Percentiles rank a stretch among this genome's conserved stretches.
These are phyloP conservation scores for Andinoacara biseriatus DNA, from an alignment of 2,113 vertebrate genomes.

Conservation along the genomic window DNA sequence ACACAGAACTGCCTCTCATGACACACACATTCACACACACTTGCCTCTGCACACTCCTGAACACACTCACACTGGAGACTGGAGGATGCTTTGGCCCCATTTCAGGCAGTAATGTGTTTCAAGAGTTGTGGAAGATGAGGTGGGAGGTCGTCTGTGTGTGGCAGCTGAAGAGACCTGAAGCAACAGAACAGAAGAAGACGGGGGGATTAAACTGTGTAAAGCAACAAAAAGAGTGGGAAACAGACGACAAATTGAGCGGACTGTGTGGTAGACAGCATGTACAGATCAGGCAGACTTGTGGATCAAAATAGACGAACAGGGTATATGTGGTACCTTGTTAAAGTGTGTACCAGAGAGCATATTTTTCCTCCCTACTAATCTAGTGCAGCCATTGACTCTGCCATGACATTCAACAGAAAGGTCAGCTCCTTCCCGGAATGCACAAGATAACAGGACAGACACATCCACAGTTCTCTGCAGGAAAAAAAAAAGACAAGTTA, in stretches of 20 bases:
- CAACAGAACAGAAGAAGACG: neutral
- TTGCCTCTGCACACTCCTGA: constrained; percentile 35
- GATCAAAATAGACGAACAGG: constrained; percentile 4
- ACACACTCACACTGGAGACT: constrained; percentile 59
- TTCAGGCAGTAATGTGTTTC: constrained; percentile 71
- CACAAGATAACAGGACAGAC: constrained; percentile 61
- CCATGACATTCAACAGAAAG: constrained; percentile 71
- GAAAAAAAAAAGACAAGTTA: constrained; percentile 18
- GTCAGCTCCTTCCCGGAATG: constrained; percentile 63
- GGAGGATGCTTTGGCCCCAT: constrained; percentile 74
- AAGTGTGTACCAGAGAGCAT: constrained; percentile 1
- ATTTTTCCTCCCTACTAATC: constrained; percentile 38
- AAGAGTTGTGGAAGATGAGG: constrained; percentile 32
- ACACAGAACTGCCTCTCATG: constrained; percentile 49
- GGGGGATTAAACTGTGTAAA: neutral
- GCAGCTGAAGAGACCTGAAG: neutral
- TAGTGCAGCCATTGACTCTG: constrained; percentile 37
- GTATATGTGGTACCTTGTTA: neutral
- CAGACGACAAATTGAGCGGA: neutral
- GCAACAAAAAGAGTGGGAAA: constrained; percentile 2
- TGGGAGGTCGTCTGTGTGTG: constrained; percentile 2
- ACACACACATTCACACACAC: constrained; percentile 40
- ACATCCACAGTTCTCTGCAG: constrained; percentile 14
- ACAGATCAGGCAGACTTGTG: neutral
- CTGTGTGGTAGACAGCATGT: too few relatives aligned